Conservation (phyloP, 2,113 vertebrate genomes). For the Thamnophis sirtalis region DNA sequence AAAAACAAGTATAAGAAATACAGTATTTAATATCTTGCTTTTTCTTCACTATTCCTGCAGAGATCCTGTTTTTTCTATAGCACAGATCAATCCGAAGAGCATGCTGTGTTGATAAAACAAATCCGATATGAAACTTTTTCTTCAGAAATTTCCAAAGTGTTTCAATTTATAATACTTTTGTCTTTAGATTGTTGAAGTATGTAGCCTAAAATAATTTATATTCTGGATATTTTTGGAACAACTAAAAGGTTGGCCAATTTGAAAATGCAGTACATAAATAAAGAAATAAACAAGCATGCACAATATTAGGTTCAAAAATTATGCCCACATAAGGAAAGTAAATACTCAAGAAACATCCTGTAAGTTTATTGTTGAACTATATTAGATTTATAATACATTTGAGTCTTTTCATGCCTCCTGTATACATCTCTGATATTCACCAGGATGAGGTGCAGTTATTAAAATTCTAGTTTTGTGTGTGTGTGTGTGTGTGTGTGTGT, state of each 20-base stretch:
- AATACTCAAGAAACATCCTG: constrained; percentile 46
- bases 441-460: background rate
- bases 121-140: background rate
- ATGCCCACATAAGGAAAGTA: background rate
- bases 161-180: constrained; percentile 4
- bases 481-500: background rate
- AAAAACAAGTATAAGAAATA: background rate
- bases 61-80: background rate
- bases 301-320: background rate
- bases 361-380: background rate
- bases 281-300: background rate
- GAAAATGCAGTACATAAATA: background rate
- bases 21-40: background rate
- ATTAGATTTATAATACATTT: background rate
- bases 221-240: background rate
- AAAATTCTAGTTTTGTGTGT: background rate
- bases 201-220: background rate
- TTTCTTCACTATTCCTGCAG: background rate
- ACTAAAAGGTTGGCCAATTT: background rate
- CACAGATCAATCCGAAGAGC: background rate
- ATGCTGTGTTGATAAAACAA: background rate
- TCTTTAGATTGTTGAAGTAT: background rate
- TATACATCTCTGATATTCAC: background rate
- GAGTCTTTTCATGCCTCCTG: background rate
- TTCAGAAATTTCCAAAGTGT: background rate